Evolutionary conservation across 1,140 invertebrate species (phyloP).

Genomic region (Drosophila lowei): DNA sequence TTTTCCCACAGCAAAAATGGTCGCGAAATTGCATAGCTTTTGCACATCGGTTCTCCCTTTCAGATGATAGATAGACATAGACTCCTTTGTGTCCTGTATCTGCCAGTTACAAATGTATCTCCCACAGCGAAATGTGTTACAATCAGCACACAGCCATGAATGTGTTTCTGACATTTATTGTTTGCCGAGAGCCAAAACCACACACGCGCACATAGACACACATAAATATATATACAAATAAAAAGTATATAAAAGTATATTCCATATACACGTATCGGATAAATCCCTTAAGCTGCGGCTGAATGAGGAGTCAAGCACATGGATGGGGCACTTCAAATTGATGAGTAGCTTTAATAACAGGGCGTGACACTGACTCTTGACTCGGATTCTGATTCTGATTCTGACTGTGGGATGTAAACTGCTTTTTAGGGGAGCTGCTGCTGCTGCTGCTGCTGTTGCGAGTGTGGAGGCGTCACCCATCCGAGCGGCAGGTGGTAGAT

Average conservation of each 20-base stretch:
- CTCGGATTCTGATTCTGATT: no score
- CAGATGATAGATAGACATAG: conserved; percentile 48
- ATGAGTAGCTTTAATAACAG: conserved; percentile 76
- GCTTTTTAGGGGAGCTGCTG: conserved; percentile 31
- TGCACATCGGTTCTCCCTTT: conserved; percentile 5
- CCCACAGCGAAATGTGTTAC: conserved; percentile 65
- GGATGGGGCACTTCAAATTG: conserved; percentile 61
- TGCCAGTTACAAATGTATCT: conserved; percentile 60
- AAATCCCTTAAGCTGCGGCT: conserved; percentile 72
- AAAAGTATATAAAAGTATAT: conserved; percentile 4
- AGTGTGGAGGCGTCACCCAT: neutral
- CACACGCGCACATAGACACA: conserved; percentile 1
- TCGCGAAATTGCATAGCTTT: no score
- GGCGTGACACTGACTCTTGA: conserved; percentile 50
- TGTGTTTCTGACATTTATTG: conserved; percentile 65
- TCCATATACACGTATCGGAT: conserved; percentile 46
- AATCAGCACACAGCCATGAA: conserved; percentile 37
- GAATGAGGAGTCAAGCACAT: conserved; percentile 59
- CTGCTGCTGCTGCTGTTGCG: conserved; percentile 28
- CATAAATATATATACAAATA: conserved; percentile 32
- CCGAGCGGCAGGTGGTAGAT: neutral
- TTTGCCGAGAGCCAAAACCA: conserved; percentile 29
- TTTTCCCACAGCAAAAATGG: no score
- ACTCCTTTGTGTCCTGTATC: conserved; percentile 32
- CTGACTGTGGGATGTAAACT: conserved; percentile 59